A percentile compares a stretch with the other conserved stretches of the same genome.
Evolutionary conservation across 2,888 invertebrate genomes (phyloP).

Genomic region (Amphipoea oculea): DNA sequence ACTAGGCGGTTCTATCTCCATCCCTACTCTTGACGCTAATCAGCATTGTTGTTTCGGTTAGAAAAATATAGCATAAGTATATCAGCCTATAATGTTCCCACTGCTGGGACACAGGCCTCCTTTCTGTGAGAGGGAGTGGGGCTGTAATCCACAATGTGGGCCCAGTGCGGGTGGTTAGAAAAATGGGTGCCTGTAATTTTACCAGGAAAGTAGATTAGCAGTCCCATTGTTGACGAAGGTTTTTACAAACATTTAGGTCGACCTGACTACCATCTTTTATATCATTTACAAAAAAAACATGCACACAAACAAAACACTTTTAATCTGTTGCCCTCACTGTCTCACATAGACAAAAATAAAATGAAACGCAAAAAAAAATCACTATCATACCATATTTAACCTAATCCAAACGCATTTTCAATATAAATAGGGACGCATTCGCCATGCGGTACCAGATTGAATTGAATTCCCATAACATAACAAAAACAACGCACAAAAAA

Average conservation of each 20-base stretch:
- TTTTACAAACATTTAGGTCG: background rate
- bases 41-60: background rate
- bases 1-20: background rate
- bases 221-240: no score
- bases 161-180: background rate
- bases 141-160: background rate
- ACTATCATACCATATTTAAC: background rate
- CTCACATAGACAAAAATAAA: background rate
- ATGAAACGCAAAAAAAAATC: background rate
- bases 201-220: background rate
- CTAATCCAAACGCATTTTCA: background rate
- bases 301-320: background rate
- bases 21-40: no score
- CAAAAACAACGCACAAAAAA: background rate
- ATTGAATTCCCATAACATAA: background rate
- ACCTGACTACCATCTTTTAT: background rate
- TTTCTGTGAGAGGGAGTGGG: background rate
- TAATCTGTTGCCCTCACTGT: background rate
- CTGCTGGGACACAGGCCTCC: background rate
- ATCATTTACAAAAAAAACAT: background rate
- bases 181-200: background rate
- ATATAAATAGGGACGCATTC: background rate
- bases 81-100: background rate
- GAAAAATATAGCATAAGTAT: background rate
- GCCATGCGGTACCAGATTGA: background rate